These are phyloP conservation scores for Cephus rjabovi DNA, from an alignment of 2,888 invertebrate species.

Conservation along the genomic window DNA sequence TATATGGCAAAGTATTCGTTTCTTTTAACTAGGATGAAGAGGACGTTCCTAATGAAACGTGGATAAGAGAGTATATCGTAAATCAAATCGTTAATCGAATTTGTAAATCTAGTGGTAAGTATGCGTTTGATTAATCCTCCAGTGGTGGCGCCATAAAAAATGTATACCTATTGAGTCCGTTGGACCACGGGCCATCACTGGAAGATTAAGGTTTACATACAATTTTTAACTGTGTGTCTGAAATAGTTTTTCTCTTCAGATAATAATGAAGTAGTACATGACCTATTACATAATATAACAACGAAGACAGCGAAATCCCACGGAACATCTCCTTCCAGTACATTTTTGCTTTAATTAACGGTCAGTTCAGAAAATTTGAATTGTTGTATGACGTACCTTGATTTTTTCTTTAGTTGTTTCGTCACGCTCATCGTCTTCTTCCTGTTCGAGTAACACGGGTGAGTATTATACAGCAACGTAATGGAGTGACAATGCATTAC, in stretches of 20 bases:
- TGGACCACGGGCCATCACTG: not conserved
- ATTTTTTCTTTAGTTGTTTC: not conserved
- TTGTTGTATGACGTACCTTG: not conserved
- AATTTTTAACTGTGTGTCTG: not conserved
- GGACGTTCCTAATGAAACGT: not conserved
- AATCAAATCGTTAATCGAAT: not conserved
- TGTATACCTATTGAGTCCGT: not conserved
- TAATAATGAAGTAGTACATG: slow-evolving; percentile 7
- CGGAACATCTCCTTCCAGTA: not conserved
- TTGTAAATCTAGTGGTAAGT: not conserved
- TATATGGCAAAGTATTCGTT: not conserved
- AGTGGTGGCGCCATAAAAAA: not conserved
- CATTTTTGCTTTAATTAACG: not conserved
- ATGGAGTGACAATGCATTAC: not conserved
- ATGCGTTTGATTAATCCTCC: not conserved
- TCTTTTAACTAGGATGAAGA: not conserved
- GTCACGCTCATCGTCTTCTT: not conserved
- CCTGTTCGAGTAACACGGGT: not conserved
- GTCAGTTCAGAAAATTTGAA: not conserved
- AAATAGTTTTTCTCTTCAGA: slow-evolving; percentile 4
- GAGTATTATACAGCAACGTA: not conserved
- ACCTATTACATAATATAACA: slow-evolving; percentile 7
- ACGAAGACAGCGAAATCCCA: not conserved
- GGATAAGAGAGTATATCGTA: not conserved
- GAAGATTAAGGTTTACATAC: not conserved